Conservation (phyloP, 2,797 vertebrate species). For the Tamandua tetradactyla region DNA sequence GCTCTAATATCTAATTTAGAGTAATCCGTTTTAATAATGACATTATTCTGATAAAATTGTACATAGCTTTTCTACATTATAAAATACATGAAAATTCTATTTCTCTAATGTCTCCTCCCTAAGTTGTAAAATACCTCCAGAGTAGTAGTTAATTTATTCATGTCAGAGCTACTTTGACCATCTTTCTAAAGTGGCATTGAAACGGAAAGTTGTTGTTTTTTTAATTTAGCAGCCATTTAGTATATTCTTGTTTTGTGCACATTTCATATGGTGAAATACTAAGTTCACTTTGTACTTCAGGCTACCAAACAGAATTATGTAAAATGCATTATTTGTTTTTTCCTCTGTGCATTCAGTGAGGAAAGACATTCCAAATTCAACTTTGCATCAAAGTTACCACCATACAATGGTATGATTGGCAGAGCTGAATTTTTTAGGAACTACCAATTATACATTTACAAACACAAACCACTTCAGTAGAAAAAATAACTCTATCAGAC, state of each 20-base stretch:
- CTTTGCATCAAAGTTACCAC: not conserved
- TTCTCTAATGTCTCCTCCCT: slow-evolving; percentile 27
- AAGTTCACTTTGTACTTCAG: not conserved
- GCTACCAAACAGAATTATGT: not conserved
- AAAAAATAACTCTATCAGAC: slow-evolving; percentile 37
- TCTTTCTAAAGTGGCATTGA: slow-evolving; percentile 1
- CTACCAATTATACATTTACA: not conserved
- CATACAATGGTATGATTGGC: not conserved
- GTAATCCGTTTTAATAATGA: slow-evolving; percentile 48
- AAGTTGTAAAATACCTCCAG: slow-evolving; percentile 27
- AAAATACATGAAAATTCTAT: slow-evolving; percentile 51
- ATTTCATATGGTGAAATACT: not conserved
- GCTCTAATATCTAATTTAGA: slow-evolving; percentile 21
- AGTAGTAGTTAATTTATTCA: slow-evolving; percentile 40
- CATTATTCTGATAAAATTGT: slow-evolving; percentile 55
- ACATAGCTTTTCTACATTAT: not conserved
- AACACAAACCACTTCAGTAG: not conserved
- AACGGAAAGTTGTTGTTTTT: not conserved
- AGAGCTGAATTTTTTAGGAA: not conserved
- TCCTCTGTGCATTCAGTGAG: not conserved
- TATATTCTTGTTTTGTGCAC: not conserved
- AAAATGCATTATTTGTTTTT: not conserved
- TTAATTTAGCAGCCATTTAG: slow-evolving; percentile 7
- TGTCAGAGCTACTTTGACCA: slow-evolving; percentile 32
- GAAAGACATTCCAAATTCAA: not conserved